Conservation (phyloP, 1,140 invertebrate genomes). For the Aricia agestis region DNA sequence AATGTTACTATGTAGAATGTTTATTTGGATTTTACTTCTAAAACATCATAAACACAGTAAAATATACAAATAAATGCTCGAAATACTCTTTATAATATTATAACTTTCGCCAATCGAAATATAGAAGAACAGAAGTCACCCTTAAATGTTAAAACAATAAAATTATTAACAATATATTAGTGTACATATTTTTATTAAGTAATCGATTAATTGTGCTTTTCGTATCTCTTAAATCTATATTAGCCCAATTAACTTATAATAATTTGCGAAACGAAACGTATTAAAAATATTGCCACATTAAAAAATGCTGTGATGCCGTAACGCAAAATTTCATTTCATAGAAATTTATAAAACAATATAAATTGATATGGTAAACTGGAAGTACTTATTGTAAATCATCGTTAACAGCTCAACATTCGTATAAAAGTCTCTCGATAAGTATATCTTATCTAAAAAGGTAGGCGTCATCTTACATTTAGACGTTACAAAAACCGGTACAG, state of each 20-base stretch:
- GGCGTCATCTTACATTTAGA: constrained; percentile 64
- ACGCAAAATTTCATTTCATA: constrained; percentile 5
- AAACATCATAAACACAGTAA: constrained; percentile 74
- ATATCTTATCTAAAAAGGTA: constrained; percentile 74
- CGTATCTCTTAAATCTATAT: constrained; percentile 65
- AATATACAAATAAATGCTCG: constrained; percentile 70
- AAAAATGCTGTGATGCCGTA: constrained; percentile 36
- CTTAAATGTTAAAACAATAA: constrained; percentile 63
- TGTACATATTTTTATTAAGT: constrained; percentile 60
- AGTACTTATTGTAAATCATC: constrained; percentile 71
- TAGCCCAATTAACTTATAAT: constrained; percentile 62
- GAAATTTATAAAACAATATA: constrained; percentile 12
- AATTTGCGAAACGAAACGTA: constrained; percentile 32
- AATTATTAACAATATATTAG: constrained; percentile 75
- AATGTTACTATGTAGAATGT: constrained; percentile 67
- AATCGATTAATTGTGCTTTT: constrained; percentile 69
- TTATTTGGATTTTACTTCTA: constrained; percentile 74
- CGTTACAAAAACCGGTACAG: constrained; percentile 50
- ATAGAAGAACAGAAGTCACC: constrained; percentile 35
- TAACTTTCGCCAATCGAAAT: constrained; percentile 58
- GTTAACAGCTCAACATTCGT: constrained; percentile 74
- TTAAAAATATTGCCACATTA: constrained; percentile 47
- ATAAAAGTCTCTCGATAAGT: constrained; percentile 70
- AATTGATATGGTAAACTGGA: constrained; percentile 69
- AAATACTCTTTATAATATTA: constrained; percentile 56